Evolutionary conservation across 2,888 invertebrate genomes (phyloP).

Genomic region (Scaptomyza reducta): DNA sequence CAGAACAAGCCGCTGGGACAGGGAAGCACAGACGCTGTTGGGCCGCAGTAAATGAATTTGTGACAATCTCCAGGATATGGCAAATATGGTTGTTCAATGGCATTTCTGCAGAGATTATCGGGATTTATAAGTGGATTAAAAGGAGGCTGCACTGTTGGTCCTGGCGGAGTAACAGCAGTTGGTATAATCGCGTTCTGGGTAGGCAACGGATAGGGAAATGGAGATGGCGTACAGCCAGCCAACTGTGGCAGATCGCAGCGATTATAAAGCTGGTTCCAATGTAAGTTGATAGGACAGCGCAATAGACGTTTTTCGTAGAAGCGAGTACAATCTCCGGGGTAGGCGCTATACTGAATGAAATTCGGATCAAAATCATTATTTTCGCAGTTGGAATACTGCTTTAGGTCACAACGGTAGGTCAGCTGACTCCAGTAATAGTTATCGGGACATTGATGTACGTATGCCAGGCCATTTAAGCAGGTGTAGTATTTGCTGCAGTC

Average conservation of each 20-base stretch:
- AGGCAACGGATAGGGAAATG: neutral
- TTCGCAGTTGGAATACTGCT: slow-evolving; percentile 61
- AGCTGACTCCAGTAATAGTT: slow-evolving; percentile 73
- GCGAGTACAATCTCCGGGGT: slow-evolving; percentile 69
- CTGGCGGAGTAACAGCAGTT: slow-evolving; percentile 49
- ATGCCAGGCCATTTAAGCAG: slow-evolving; percentile 68
- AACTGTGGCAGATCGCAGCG: slow-evolving; percentile 70
- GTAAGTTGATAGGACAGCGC: slow-evolving; percentile 57
- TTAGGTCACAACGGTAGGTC: slow-evolving; percentile 76
- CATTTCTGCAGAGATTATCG: slow-evolving; percentile 27
- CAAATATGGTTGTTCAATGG: slow-evolving; percentile 34
- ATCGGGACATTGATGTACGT: slow-evolving; percentile 62
- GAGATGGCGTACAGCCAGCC: slow-evolving; percentile 48
- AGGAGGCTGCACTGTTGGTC: neutral
- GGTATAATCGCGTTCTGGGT: slow-evolving; percentile 13
- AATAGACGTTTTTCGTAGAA: slow-evolving; percentile 67
- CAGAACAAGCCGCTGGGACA: slow-evolving; percentile 72
- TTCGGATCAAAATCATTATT: neutral
- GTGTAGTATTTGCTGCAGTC: slow-evolving; percentile 79
- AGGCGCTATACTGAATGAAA: slow-evolving; percentile 51
- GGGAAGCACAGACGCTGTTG: slow-evolving; percentile 45
- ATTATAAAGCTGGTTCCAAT: slow-evolving; percentile 65
- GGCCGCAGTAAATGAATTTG: slow-evolving; percentile 78
- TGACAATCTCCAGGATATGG: slow-evolving; percentile 76
- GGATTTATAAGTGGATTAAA: slow-evolving; percentile 18